Conservation (phyloP, 37 sponge, comb jelly and placozoan genomes). For the Corticium candelabrum region DNA sequence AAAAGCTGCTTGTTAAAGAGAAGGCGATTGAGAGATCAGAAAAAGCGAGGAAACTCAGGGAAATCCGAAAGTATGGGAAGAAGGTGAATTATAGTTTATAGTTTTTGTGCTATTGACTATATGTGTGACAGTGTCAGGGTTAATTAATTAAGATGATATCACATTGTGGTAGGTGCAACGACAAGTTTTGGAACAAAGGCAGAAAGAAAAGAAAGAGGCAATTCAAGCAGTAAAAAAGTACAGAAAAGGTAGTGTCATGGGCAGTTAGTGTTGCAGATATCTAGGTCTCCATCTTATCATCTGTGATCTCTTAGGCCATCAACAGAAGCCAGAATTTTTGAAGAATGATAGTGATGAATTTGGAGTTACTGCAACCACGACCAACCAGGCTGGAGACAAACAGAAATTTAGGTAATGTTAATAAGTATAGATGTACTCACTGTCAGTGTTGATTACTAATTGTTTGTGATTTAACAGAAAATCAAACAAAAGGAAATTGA, state of each 20-base stretch:
- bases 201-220: slow-evolving; percentile 44
- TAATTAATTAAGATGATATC: background rate
- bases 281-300: too few species aligned
- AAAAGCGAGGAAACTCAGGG: slow-evolving; percentile 73
- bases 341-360: slow-evolving; percentile 14
- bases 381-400: background rate
- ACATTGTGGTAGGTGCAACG: slow-evolving; percentile 43
- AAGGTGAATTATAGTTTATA: slow-evolving; percentile 35
- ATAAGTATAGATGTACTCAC: too few species aligned
- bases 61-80: slow-evolving; percentile 82
- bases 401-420: too few species aligned
- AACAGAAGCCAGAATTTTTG: slow-evolving; percentile 42
- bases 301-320: slow-evolving; percentile 35
- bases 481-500: background rate
- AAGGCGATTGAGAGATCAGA: slow-evolving; percentile 62
- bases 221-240: slow-evolving; percentile 45
- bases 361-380: background rate
- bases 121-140: too few species aligned
- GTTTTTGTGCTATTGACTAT: background rate
- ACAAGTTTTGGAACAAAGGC: slow-evolving; percentile 51
- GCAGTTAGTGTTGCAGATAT: too few species aligned
- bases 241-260: slow-evolving; percentile 44
- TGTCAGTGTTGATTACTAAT: too few species aligned
- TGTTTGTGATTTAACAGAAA: background rate
- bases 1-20: slow-evolving; percentile 65